phyloP scores from a whole-genome alignment of 2,888 invertebrate species.

The Macrosiphum euphorbiae region DNA sequence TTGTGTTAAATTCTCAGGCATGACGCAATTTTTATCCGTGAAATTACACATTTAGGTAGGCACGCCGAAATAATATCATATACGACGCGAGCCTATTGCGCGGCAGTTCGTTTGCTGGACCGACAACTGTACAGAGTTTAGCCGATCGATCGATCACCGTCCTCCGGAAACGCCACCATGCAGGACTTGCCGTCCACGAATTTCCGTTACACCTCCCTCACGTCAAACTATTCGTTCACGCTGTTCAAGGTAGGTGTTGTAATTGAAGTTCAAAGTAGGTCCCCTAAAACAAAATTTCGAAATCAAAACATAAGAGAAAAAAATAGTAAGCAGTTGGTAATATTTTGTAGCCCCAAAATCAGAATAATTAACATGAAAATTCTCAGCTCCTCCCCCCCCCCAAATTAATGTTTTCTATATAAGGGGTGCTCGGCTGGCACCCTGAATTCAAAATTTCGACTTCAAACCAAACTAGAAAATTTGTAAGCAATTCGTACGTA shows the following conservation, averaged over 20 bases:
- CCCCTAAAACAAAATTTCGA: no score
- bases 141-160: not conserved
- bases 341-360: no score
- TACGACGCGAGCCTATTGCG: not conserved
- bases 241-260: conserved; percentile 11
- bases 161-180: not conserved
- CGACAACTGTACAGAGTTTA: not conserved
- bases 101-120: not conserved
- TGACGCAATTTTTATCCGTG: not conserved
- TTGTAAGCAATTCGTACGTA: no score
- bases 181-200: not conserved
- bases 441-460: no score
- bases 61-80: not conserved
- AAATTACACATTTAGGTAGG: not conserved
- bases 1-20: not conserved
- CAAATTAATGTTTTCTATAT: no score
- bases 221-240: conserved; percentile 43
- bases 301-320: no score
- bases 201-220: not conserved
- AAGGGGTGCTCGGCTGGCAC: no score
- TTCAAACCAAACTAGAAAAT: no score
- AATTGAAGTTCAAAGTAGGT: not conserved
- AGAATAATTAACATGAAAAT: no score
- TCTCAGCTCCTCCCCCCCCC: no score
- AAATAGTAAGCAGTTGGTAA: no score